These are phyloP conservation scores for Xestoiulus laeticollis DNA, from an alignment of 2,888 invertebrate species.

Conservation along the genomic window DNA sequence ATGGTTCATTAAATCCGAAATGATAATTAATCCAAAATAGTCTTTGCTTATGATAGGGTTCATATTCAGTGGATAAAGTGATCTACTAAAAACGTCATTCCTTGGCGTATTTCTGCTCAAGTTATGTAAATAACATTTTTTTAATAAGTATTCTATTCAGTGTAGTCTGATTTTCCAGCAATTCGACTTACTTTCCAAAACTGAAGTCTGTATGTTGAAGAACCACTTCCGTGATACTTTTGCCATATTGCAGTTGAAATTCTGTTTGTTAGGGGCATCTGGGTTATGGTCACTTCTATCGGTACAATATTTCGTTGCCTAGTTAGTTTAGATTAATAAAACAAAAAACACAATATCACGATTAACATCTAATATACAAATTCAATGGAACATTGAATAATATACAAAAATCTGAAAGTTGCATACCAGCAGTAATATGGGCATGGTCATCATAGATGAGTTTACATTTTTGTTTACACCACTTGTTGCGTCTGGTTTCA, in stretches of 20 bases:
- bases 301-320: slow-evolving; percentile 50
- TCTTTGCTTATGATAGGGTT: not conserved
- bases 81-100: not conserved
- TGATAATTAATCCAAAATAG: not conserved
- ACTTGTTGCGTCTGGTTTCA: not conserved
- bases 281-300: slow-evolving; percentile 59
- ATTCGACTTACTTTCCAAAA: not conserved
- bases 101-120: not conserved
- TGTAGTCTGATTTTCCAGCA: not conserved
- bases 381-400: not conserved
- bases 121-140: not conserved
- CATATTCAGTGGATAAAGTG: not conserved
- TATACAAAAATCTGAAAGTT: not conserved
- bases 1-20: not conserved
- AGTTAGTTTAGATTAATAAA: not conserved
- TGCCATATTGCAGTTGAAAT: slow-evolving; percentile 61
- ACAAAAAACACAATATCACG: not conserved
- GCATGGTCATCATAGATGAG: slow-evolving; percentile 46
- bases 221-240: slow-evolving; percentile 62
- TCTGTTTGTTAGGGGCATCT: slow-evolving; percentile 63
- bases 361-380: not conserved
- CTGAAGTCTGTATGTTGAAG: slow-evolving; percentile 52
- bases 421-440: slow-evolving; percentile 32
- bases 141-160: too few relatives aligned
- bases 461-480: not conserved